Base-by-base conservation (phyloP, 2,113 vertebrate genomes). In the Trogon melanurus region DNA sequence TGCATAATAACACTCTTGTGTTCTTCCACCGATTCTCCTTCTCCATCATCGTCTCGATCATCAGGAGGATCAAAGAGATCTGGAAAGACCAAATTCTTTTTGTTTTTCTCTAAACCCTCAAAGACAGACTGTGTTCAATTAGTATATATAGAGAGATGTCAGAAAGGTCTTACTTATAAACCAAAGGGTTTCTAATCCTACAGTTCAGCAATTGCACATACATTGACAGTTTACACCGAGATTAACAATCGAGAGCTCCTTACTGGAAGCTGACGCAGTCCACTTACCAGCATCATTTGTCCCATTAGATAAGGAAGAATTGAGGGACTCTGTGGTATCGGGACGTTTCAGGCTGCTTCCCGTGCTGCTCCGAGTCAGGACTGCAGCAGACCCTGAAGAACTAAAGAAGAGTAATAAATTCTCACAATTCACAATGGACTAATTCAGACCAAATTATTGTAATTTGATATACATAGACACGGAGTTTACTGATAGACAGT, bases 1-100 rank as follows among this genome's bases (percentile, higher is more conserved):
- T 99, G 99, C 99, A 99, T 99, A 96, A 99, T 99, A 54, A 99
- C 99, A 44, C 99, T 99, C 97, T 99, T 99, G 96, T 99, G 99
- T 97, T 99, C 99, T 96, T 99, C 99, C 96, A 99, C 99, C 0
- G 99, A 99, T 74, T 99, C 99, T 2, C 99, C 98, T 91, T 99
- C 99, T 8, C 97, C 98, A 2, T 99, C 99, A 12, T 99, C 99
- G 38, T 99, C 99, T 61, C 98, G 98, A 72, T 99, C 99, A 6
- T 99, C 99, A 6, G 99, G 99, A 83, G 98, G 98, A 95, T 99
- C 99, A 11, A 99, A 99, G 61, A 97, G 98, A 94, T 99, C 99
- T 99, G 87, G 27, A 82, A 91, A 87, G 50, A 89, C 22, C 74
- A 92, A 94, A 88, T 38, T 60, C 23, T 27, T 78, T 85, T 92